Evolutionary conservation across 2,113 vertebrate species (phyloP).

Genomic region (Sarotherodon lohbergeri): DNA sequence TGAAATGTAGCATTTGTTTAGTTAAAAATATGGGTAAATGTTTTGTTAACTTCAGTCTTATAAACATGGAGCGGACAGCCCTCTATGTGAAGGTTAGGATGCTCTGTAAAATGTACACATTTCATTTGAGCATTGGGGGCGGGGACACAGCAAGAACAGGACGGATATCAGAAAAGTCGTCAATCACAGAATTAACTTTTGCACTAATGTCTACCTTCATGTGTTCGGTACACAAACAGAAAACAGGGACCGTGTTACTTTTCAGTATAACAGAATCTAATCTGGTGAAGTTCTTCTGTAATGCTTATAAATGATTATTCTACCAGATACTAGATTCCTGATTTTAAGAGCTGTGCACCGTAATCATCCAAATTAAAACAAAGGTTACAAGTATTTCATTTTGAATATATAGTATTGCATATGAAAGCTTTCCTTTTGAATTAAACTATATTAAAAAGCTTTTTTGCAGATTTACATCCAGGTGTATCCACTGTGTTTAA

Average conservation of each 20-base stretch:
- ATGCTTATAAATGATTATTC: neutral
- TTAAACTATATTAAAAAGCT: neutral
- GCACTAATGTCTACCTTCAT: neutral
- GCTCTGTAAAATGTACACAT: neutral
- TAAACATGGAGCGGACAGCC: neutral
- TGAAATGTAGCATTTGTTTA: neutral
- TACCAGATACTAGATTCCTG: neutral
- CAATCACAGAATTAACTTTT: neutral
- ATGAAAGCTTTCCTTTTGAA: neutral
- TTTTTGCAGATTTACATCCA: neutral
- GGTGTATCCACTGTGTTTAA: neutral
- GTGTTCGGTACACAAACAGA: neutral
- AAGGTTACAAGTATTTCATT: neutral
- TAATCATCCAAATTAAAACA: neutral
- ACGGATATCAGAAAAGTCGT: neutral
- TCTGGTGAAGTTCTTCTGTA: neutral
- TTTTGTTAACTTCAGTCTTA: neutral
- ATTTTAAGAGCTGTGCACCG: neutral
- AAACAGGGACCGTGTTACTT: neutral
- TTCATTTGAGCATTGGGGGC: neutral
- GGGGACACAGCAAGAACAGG: neutral
- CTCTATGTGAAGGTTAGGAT: accelerated
- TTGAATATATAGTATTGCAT: neutral
- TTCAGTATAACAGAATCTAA: accelerated
- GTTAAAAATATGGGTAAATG: neutral